Evolutionary conservation across 2,888 invertebrate species (phyloP).

Genomic region (Barypeithes pellucidus): DNA sequence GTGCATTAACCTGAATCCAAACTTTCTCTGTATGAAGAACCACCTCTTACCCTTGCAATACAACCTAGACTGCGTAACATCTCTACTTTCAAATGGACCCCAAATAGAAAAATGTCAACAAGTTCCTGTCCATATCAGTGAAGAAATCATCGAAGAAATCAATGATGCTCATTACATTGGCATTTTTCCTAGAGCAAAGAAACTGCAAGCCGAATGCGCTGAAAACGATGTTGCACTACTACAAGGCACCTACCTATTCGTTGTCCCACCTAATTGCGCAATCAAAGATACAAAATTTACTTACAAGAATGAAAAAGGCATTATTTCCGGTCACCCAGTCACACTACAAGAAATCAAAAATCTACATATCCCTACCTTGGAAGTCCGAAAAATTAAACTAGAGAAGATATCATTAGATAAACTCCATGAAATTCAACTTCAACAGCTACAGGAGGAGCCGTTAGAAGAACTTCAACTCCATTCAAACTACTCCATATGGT

Average conservation of each 20-base stretch:
- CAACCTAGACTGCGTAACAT: background rate
- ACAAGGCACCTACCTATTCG: background rate
- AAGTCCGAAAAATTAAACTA: background rate
- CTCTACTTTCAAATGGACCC: background rate
- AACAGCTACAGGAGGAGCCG: no score
- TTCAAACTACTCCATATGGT: no score
- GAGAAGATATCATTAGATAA: background rate
- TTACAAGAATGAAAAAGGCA: background rate
- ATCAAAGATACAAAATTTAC: background rate
- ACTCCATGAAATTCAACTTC: no score
- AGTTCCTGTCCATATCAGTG: background rate
- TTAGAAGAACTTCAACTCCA: no score
- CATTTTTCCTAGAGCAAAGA: background rate
- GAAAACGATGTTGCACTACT: no score
- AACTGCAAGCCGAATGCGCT: background rate
- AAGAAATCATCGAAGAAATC: background rate
- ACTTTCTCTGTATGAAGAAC: background rate
- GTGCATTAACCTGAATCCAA: background rate
- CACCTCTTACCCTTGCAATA: background rate
- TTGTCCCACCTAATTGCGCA: background rate
- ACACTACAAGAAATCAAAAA: background rate
- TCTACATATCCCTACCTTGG: background rate
- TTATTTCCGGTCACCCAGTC: background rate
- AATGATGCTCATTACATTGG: background rate
- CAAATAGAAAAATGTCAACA: background rate